Evolutionary conservation across 2,888 invertebrate species (phyloP).

Genomic region (Diabrotica balteata): DNA sequence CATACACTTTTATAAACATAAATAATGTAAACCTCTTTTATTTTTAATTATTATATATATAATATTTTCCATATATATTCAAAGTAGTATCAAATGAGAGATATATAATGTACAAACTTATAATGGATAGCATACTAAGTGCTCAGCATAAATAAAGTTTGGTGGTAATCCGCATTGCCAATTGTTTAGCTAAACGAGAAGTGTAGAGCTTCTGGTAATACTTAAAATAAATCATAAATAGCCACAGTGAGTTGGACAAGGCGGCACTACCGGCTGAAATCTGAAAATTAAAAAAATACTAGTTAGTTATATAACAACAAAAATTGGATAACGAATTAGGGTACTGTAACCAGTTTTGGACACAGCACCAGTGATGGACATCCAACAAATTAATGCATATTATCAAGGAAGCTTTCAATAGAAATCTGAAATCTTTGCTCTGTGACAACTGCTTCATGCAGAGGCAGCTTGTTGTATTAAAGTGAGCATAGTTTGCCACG

Average conservation of each 20-base stretch:
- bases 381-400: too few relatives aligned
- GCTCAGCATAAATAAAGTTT: constrained; percentile 36
- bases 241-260: constrained; percentile 41
- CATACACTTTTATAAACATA: constrained; percentile 27
- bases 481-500: too few relatives aligned
- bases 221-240: constrained; percentile 37
- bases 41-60: constrained; percentile 28
- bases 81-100: constrained; percentile 27
- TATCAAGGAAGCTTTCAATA: too few relatives aligned
- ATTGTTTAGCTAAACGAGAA: constrained; percentile 30
- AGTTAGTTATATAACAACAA: too few relatives aligned
- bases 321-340: too few relatives aligned
- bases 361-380: too few relatives aligned
- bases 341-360: too few relatives aligned
- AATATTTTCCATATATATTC: constrained; percentile 31
- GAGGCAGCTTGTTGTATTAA: too few relatives aligned
- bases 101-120: constrained; percentile 31
- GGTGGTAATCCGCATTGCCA: constrained; percentile 29
- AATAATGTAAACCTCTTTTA: constrained; percentile 31
- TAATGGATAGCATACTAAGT: constrained; percentile 35
- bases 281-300: constrained; percentile 36
- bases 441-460: too few relatives aligned
- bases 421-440: too few relatives aligned
- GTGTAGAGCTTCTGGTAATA: constrained; percentile 31
- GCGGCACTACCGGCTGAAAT: constrained; percentile 47